These are phyloP conservation scores for Laspeyria flexula DNA, from an alignment of 2,888 invertebrate genomes.

Conservation along the genomic window DNA sequence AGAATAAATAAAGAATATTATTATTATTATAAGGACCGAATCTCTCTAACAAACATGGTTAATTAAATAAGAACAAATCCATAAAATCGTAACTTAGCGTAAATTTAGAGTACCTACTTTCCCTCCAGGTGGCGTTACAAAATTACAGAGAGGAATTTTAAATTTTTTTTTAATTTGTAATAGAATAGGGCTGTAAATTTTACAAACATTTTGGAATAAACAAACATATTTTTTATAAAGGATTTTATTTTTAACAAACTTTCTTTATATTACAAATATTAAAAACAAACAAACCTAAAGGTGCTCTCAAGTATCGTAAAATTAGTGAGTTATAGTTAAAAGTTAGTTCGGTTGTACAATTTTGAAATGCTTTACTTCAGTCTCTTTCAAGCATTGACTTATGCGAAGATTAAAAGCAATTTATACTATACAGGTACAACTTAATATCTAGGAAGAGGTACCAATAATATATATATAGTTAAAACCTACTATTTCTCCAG, in stretches of 20 bases:
- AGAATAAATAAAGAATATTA: too few species aligned
- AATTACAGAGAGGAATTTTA: too few species aligned
- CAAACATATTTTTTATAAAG: conserved; percentile 54
- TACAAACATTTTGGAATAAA: conserved; percentile 59
- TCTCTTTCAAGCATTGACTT: conserved; percentile 39
- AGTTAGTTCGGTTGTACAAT: conserved; percentile 21
- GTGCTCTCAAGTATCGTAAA: conserved; percentile 70
- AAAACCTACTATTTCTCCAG: background rate
- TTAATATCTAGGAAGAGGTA: background rate
- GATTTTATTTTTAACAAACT: conserved; percentile 81
- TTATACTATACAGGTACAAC: conserved; percentile 27
- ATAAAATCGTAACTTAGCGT: too few species aligned
- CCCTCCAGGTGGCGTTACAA: too few species aligned
- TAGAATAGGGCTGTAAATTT: conserved; percentile 67
- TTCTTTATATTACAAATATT: conserved; percentile 58
- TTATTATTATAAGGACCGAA: too few species aligned
- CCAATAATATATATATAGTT: too few species aligned
- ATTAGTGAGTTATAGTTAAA: conserved; percentile 55
- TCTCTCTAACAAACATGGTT: too few species aligned
- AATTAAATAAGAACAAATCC: too few species aligned
- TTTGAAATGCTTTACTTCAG: conserved; percentile 40
- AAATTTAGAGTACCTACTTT: too few species aligned
- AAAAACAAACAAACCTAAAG: conserved; percentile 58
- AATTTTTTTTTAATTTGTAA: too few species aligned
- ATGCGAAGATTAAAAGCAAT: conserved; percentile 30